Conservation (phyloP, 2,888 invertebrate genomes). For the Amphimallon solstitiale region DNA sequence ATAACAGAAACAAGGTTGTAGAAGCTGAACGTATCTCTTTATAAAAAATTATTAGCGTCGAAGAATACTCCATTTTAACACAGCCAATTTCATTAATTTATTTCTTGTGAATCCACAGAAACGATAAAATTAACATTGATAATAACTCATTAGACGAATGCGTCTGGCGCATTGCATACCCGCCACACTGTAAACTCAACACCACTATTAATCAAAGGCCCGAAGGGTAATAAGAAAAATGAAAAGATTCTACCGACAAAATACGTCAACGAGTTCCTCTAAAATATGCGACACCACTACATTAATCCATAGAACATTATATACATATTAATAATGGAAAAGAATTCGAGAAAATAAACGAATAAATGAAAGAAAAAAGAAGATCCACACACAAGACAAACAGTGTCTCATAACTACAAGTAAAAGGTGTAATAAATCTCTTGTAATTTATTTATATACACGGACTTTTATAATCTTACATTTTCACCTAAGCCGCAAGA, state of each 20-base stretch:
- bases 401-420: constrained; percentile 58
- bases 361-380: no score
- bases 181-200: constrained; percentile 25
- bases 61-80: no score
- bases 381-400: constrained; percentile 47
- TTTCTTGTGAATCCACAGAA: not conserved
- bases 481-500: constrained; percentile 43
- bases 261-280: constrained; percentile 28
- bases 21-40: no score
- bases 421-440: constrained; percentile 48
- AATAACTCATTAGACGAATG: constrained; percentile 24
- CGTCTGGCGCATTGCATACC: constrained; percentile 21
- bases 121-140: constrained; percentile 13
- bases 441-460: constrained; percentile 46
- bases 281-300: constrained; percentile 31
- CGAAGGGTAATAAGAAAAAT: constrained; percentile 5
- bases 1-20: no score
- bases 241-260: constrained; percentile 20
- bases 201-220: constrained; percentile 24
- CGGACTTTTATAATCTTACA: constrained; percentile 47
- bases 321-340: constrained; percentile 51
- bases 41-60: no score
- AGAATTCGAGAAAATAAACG: constrained; percentile 29
- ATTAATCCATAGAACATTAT: constrained; percentile 39
- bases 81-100: no score